Evolutionary conservation across 2,113 vertebrate species (phyloP), one percentile per base, ranked within the genome.

Genomic region (Chlorodrepanis virens): DNA sequence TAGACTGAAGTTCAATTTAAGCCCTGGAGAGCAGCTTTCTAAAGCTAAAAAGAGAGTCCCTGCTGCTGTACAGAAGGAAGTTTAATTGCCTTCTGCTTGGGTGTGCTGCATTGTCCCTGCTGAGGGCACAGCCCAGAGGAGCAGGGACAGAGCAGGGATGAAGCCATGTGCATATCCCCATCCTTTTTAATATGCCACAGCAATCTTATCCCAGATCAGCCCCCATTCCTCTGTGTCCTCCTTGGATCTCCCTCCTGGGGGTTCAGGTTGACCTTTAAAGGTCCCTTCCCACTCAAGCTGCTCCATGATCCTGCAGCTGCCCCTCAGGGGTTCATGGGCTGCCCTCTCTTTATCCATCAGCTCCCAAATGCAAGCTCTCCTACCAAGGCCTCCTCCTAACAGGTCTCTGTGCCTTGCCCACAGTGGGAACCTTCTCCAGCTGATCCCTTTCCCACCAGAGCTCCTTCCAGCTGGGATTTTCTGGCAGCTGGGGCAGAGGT

Each of bases 1-100:
- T 74, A 45, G 59, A 74, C 10, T 93, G 70, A 76, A 85, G 54
- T 49, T 92, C 75, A 65, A 31, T 80, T 74, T 20, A 80, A 87
- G 81, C 87, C 67, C 63, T 19, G 56, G 71, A 57, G 90, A 92
- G 63, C 0, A 2, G 45, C 23, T 89, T 93, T 93, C 67, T 67
- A 50, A 74, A 88, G 83, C 4, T 6, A 59, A 61, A 90, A 76
- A 50, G 22, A 50, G 49, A 63, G 14, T 70, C 29, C 60, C 82
- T 3, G 40, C 79, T 88, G 88, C 50, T 16, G 22, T 56, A 24
- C n/a, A 45, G 83, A 60, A 45, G 56, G 71, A 75, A 49, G 5
- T 83, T 94, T 68, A 90, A 92, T 63, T 90, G 71, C 47, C 40
- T 83, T 78, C 76, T 86, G 59, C 64, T 18, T 19, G 79, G 35